These are phyloP conservation scores for Bombus superbus DNA, from an alignment of 1,140 invertebrate genomes.

Conservation along the genomic window DNA sequence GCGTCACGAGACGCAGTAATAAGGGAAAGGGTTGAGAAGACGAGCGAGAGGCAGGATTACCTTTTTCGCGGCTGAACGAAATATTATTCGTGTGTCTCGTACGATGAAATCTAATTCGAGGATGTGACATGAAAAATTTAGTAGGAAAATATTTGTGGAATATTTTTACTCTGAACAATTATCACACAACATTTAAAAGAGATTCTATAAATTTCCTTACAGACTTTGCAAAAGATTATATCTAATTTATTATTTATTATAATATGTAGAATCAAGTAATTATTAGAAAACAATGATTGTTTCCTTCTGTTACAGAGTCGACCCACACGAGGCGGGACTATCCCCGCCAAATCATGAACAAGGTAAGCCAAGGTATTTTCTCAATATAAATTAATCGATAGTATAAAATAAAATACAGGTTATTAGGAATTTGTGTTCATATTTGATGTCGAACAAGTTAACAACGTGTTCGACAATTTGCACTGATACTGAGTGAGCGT, in stretches of 20 bases:
- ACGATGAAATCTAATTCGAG: not conserved
- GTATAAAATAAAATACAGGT: not conserved
- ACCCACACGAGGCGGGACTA: conserved; percentile 76
- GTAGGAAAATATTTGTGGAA: not conserved
- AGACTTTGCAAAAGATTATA: not conserved
- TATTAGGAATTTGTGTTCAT: not conserved
- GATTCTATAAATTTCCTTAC: not conserved
- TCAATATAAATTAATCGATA: not conserved
- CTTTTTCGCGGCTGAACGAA: not conserved
- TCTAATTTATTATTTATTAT: not conserved
- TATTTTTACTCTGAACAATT: not conserved
- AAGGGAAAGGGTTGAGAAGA: conserved; percentile 70
- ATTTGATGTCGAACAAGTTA: not conserved
- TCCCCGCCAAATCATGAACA: conserved; percentile 83
- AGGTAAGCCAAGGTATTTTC: conserved; percentile 71
- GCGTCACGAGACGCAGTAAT: conserved; percentile 61
- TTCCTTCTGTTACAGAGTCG: conserved; percentile 77
- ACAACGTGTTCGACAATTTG: conserved; percentile 25
- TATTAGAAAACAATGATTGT: conserved; percentile 3
- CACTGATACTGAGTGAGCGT: conserved; percentile 35
- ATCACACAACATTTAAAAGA: not conserved
- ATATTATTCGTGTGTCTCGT: not conserved
- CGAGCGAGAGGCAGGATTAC: conserved; percentile 37
- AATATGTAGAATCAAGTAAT: not conserved
- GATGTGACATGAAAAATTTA: not conserved